phyloP scores from a whole-genome alignment of 2,797 vertebrate species.

The Clarias platycephalus region DNA sequence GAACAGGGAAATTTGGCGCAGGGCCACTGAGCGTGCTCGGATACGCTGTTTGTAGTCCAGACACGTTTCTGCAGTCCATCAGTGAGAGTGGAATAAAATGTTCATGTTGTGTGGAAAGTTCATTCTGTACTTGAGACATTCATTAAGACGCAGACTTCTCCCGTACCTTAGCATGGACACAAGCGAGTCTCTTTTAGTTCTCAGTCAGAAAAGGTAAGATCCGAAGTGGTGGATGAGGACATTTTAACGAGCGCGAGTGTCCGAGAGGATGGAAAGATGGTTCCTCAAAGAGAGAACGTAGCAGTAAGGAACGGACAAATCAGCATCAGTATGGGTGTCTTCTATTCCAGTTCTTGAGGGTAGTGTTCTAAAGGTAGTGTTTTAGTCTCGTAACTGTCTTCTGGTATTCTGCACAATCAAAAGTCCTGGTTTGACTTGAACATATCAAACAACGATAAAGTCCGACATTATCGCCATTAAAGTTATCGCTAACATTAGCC shows the following conservation, averaged over 20 bases:
- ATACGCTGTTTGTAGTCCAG: slow-evolving; percentile 25
- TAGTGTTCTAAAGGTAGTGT: too few species aligned
- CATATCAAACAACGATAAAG: not conserved
- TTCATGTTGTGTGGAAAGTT: slow-evolving; percentile 16
- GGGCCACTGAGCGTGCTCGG: slow-evolving; percentile 43
- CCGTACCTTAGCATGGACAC: not conserved
- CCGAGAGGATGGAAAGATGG: not conserved
- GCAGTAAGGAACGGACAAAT: not conserved
- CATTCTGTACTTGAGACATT: slow-evolving; percentile 9
- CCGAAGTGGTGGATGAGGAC: not conserved
- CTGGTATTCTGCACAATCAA: too few species aligned
- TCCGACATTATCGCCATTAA: not conserved
- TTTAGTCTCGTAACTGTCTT: too few species aligned
- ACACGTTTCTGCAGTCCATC: slow-evolving; percentile 32
- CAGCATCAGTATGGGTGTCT: too few species aligned
- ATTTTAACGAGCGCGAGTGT: not conserved
- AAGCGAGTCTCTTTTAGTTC: not conserved
- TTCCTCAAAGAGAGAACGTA: not conserved
- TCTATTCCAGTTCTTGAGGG: too few species aligned
- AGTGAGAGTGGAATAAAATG: slow-evolving; percentile 11
- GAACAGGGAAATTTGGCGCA: slow-evolving; percentile 35
- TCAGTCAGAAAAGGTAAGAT: not conserved
- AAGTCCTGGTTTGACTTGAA: too few species aligned
- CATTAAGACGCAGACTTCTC: not conserved
- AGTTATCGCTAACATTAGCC: not conserved